A percentile compares a stretch with the other conserved stretches of the same genome.
Conservation (phyloP, 2,888 invertebrate species). For the Amitus sp. region DNA sequence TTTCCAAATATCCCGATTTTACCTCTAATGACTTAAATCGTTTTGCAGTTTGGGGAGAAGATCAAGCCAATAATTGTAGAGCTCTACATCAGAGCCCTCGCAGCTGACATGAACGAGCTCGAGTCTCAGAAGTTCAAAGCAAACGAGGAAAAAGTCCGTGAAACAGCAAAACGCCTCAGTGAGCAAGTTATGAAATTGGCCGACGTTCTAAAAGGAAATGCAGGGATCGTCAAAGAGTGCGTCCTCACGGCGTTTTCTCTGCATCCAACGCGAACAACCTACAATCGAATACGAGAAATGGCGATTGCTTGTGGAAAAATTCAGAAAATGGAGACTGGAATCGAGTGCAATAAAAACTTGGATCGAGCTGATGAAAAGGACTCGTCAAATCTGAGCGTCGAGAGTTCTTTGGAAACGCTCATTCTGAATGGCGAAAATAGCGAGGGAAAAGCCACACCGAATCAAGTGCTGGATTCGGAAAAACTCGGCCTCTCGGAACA, state of each 20-base stretch:
- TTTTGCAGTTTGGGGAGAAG: conserved; percentile 68
- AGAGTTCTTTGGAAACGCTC: conserved; percentile 67
- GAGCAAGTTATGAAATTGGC: conserved; percentile 74
- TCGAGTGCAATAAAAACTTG: conserved; percentile 46
- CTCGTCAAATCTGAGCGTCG: conserved; percentile 58
- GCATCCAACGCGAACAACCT: conserved; percentile 73
- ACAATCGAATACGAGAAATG: conserved; percentile 69
- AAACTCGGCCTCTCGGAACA: conserved; percentile 74
- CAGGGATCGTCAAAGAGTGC: conserved; percentile 76
- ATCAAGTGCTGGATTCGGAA: conserved; percentile 71
- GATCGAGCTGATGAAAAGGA: conserved; percentile 50
- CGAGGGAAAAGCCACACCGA: conserved; percentile 73
- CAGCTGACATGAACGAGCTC: conserved; percentile 80
- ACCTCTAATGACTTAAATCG: too few species aligned
- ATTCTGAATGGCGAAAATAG: conserved; percentile 70
- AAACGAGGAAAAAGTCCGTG: conserved; percentile 68
- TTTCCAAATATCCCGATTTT: too few species aligned
- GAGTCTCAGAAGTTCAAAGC: conserved; percentile 73
- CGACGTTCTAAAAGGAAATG: conserved; percentile 69
- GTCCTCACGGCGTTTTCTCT: conserved; percentile 80
- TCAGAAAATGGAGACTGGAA: conserved; percentile 42
- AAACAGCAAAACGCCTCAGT: conserved; percentile 69
- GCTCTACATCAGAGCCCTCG: conserved; percentile 78
- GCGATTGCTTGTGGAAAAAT: conserved; percentile 68
- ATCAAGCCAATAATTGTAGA: conserved; percentile 77